Evolutionary conservation across 2,113 vertebrate genomes (phyloP).

Genomic region (Ascaphus truei): DNA sequence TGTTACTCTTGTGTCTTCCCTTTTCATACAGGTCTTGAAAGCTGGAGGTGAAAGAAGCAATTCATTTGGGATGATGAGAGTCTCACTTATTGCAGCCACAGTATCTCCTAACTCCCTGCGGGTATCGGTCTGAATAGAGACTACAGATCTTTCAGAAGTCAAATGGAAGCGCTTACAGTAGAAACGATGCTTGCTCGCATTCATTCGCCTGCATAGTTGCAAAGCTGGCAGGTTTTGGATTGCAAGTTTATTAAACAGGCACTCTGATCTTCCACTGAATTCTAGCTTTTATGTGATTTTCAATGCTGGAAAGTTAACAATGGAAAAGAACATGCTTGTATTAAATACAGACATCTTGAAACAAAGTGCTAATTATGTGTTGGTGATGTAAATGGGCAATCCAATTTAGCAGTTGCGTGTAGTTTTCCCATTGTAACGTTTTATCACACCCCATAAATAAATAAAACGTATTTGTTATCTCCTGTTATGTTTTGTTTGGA

Average conservation of each 20-base stretch:
- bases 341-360: no score
- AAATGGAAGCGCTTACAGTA: slow-evolving; percentile 12
- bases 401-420: no score
- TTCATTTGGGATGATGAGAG: background rate
- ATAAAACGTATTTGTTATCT: no score
- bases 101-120: background rate
- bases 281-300: slow-evolving; percentile 6
- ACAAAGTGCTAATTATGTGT: no score
- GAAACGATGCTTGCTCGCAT: slow-evolving; percentile 2
- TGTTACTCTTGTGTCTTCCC: background rate
- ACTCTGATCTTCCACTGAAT: slow-evolving; percentile 9
- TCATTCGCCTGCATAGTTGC: slow-evolving; percentile 9
- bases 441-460: no score
- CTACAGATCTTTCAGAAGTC: slow-evolving; percentile 1
- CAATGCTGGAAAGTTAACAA: no score
- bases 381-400: no score
- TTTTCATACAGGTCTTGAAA: slow-evolving; percentile 1
- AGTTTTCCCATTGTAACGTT: no score
- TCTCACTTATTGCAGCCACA: background rate
- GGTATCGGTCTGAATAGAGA: background rate
- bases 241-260: slow-evolving; percentile 24
- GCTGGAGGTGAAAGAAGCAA: background rate
- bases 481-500: no score
- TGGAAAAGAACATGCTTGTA: no score
- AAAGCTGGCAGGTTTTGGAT: slow-evolving; percentile 18